Evolutionary conservation across 2,113 vertebrate species (phyloP).

Genomic region (Camelus dromedarius): DNA sequence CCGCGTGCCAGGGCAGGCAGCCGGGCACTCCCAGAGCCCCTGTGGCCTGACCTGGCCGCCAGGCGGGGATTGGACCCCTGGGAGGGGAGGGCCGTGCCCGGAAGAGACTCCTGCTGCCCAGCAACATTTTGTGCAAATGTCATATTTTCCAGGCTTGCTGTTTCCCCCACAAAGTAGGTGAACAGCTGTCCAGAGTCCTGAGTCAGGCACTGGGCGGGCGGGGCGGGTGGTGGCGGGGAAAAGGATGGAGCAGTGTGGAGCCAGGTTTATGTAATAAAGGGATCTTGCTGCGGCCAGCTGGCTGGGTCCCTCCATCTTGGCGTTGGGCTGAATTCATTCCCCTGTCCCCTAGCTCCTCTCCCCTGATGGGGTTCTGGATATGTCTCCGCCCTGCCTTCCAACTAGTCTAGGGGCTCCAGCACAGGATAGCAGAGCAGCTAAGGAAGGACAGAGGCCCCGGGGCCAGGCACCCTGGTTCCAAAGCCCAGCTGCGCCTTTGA

Average conservation of each 20-base stretch:
- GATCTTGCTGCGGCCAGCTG: constrained; percentile 73
- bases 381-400: not conserved
- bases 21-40: constrained; percentile 57
- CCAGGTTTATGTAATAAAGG: constrained; percentile 86
- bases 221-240: constrained; percentile 8
- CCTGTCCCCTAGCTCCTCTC: not conserved
- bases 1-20: not conserved
- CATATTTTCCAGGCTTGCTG: constrained; percentile 86
- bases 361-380: not conserved
- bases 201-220: constrained; percentile 79
- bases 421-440: not conserved
- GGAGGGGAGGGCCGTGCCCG: constrained; percentile 62
- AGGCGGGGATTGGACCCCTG: constrained; percentile 59
- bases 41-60: constrained; percentile 40
- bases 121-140: constrained; percentile 85
- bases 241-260: constrained; percentile 67
- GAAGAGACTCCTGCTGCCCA: constrained; percentile 76
- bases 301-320: constrained; percentile 38
- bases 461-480: not conserved
- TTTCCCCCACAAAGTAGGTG: constrained; percentile 85
- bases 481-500: not conserved
- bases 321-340: not conserved
- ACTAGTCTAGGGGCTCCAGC: not conserved
- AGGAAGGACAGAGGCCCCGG: not conserved
- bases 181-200: constrained; percentile 89